Evolutionary conservation across 2,797 vertebrate genomes (phyloP).

Genomic region (Carapus acus): DNA sequence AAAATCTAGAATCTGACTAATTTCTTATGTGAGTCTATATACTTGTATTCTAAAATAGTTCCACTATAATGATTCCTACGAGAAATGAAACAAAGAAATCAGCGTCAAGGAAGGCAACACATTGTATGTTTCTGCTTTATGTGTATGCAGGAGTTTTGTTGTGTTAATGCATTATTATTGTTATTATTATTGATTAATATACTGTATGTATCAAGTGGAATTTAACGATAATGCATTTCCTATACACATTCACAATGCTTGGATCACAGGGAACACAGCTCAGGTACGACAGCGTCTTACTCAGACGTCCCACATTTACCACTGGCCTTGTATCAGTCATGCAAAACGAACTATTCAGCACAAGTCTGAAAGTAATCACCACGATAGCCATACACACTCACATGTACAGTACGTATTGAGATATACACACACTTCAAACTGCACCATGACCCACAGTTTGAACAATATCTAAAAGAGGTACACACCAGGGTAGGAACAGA

Average conservation of each 20-base stretch:
- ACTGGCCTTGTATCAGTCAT: conserved; percentile 66
- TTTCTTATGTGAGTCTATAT: conserved; percentile 28
- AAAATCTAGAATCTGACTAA: conserved; percentile 44
- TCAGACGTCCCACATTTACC: conserved; percentile 52
- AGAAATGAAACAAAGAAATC: conserved; percentile 21
- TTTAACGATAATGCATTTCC: conserved; percentile 43
- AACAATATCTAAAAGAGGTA: conserved; percentile 71
- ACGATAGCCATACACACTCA: conserved; percentile 68
- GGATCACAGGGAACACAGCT: conserved; percentile 59
- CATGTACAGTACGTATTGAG: conserved; percentile 56
- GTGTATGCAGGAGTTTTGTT: conserved; percentile 25
- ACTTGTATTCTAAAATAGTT: conserved; percentile 10
- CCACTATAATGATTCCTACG: conserved; percentile 21
- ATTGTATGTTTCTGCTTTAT: conserved; percentile 26
- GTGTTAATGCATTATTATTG: conserved; percentile 26
- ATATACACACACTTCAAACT: conserved; percentile 68
- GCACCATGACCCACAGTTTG: conserved; percentile 64
- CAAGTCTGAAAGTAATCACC: conserved; percentile 66
- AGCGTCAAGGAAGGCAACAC: conserved; percentile 41
- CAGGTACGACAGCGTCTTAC: conserved; percentile 51
- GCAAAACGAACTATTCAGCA: conserved; percentile 67
- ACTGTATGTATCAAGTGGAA: conserved; percentile 35
- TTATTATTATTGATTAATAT: conserved; percentile 34
- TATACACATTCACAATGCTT: conserved; percentile 66
- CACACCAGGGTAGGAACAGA: conserved; percentile 57